Conservation (phyloP, 2,888 invertebrate species). For the Euphydryas editha region DNA sequence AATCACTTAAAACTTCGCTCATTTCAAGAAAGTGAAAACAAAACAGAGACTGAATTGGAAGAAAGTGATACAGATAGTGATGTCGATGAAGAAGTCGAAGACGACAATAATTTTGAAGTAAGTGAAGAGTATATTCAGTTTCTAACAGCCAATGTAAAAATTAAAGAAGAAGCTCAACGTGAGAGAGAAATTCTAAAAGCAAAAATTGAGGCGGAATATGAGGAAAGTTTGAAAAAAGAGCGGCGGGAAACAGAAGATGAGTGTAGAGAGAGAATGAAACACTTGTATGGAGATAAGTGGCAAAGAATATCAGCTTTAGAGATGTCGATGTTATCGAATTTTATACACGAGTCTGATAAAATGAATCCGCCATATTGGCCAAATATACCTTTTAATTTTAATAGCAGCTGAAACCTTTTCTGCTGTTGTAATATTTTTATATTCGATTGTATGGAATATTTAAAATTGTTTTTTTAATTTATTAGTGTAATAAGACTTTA, state of each 20-base stretch:
- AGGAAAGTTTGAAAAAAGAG: constrained; percentile 49
- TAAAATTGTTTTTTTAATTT: no score
- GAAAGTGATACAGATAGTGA: constrained; percentile 46
- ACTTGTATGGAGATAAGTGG: constrained; percentile 86
- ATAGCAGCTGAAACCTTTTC: constrained; percentile 45
- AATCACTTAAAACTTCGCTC: constrained; percentile 47
- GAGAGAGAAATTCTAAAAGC: constrained; percentile 60
- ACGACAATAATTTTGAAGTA: constrained; percentile 74
- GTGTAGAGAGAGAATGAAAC: constrained; percentile 67
- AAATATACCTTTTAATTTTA: constrained; percentile 85
- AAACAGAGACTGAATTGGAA: constrained; percentile 39
- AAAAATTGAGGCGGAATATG: constrained; percentile 47
- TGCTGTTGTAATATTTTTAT: no score
- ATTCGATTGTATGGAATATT: no score
- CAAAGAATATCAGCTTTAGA: constrained; percentile 89
- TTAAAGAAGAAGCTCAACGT: constrained; percentile 65
- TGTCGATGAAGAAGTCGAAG: constrained; percentile 51
- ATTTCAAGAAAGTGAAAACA: neutral
- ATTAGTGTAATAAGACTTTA: no score
- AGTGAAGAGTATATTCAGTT: constrained; percentile 86
- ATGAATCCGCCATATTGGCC: constrained; percentile 88
- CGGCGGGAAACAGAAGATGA: constrained; percentile 52
- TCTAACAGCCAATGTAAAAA: constrained; percentile 83
- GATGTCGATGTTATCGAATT: constrained; percentile 86
- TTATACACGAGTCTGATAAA: constrained; percentile 84